Base-by-base conservation (phyloP, 2,888 invertebrate species). In the Cheilosia variabilis region DNA sequence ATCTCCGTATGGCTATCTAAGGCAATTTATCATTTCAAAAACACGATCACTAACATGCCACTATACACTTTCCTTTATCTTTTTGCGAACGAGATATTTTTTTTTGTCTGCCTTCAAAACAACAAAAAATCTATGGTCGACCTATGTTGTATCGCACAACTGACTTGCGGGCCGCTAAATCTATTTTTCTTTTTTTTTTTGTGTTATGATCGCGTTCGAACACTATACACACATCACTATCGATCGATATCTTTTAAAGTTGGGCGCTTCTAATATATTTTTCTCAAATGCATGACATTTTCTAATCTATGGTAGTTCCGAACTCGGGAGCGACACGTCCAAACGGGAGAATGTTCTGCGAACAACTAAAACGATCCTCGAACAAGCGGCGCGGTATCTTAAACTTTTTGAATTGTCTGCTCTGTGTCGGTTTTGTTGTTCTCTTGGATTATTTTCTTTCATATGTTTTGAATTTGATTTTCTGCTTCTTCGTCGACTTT, bases 311-410 rank as follows among this genome's bases (percentile, higher is more conserved):
- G 24, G 15, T 22, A 24, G 6, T 52, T 22, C 24, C 24, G 24
- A 22, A 15, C 41, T 65, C 43, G 47, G 52, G 50, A 41, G 31
- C 45, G 47, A 60, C 43, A 88, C 90, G 90, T 89, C 91, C 72
- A 88, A 55, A 62, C 88, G 69, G 71, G 77, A 87, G 88, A 88
- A 87, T 88, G 88, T 77, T 77, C 90, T 89, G 87, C 88, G 87
- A 88, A 87, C 87, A 88, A 89, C 89, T 90, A 88, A 90, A 78
- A 65, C 69, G 75, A 80, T 79, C 87, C 73, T 73, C 63, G 58
- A 86, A 37, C 60, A 52, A 76, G 79, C 73, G 77, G 62, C 53
- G 57, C 73, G 58, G 72, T 77, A 86, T 77, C 86, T 81, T 73
- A 71, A 75, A 65, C 65, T 78, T 75, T 22, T 78, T 52, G 22